Conservation (phyloP, 2,888 invertebrate species). For the Mythimna ferrago region DNA sequence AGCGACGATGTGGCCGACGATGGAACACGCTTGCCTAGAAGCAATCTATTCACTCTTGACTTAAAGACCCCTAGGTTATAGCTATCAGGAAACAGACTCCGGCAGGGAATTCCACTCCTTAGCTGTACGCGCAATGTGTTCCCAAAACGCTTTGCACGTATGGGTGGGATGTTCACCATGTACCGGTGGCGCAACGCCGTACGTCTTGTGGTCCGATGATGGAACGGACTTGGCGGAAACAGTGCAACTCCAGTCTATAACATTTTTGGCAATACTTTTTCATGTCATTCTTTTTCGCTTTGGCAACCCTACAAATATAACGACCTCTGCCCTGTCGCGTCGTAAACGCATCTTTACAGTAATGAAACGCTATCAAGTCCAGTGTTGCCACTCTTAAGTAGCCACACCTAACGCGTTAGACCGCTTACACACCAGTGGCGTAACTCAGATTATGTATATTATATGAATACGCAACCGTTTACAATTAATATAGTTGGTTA, state of each 20-base stretch:
- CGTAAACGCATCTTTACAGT: constrained; percentile 71
- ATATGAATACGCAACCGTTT: constrained; percentile 40
- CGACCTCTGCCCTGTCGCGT: constrained; percentile 51
- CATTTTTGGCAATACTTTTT: background rate
- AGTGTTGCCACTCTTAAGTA: constrained; percentile 63
- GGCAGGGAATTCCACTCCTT: no score
- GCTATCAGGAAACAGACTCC: no score
- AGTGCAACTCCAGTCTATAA: background rate
- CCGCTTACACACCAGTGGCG: constrained; percentile 51
- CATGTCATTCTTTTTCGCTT: background rate
- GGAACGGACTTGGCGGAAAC: no score
- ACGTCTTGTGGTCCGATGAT: no score
- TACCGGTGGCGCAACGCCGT: no score
- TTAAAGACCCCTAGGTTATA: no score
- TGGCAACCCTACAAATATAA: constrained; percentile 49
- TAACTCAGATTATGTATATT: constrained; percentile 50
- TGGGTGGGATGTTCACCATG: no score
- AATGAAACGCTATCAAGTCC: constrained; percentile 69
- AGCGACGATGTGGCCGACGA: no score
- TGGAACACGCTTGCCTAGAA: no score
- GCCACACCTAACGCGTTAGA: constrained; percentile 52
- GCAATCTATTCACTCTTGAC: no score
- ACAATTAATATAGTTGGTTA: constrained; percentile 39
- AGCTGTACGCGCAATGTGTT: no score
- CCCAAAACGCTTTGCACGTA: no score